A percentile compares a stretch with the other conserved stretches of the same genome.
phyloP scores from a whole-genome alignment of 2,888 invertebrate species.

The Nezara viridula region DNA sequence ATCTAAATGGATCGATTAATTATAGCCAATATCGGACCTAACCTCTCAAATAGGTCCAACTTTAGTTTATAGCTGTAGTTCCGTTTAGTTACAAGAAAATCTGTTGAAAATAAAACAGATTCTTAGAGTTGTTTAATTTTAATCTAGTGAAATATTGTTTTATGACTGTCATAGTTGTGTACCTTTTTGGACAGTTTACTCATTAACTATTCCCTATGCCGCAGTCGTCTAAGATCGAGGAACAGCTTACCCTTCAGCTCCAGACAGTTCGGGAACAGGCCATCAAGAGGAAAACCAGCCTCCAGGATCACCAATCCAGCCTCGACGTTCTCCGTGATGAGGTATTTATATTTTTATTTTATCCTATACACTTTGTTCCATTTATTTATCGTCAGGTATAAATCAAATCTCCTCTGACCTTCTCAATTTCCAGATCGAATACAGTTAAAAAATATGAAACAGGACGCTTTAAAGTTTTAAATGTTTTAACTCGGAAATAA shows the following conservation, averaged over 20 bases:
- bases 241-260: slow-evolving; percentile 84
- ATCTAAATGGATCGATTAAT: background rate
- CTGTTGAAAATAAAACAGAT: background rate
- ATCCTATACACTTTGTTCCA: background rate
- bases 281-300: slow-evolving; percentile 81
- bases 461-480: no score
- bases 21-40: background rate
- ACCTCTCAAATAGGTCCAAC: background rate
- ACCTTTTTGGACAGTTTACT: no score
- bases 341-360: slow-evolving; percentile 69
- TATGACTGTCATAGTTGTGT: background rate
- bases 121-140: background rate
- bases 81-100: background rate
- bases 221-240: slow-evolving; percentile 80
- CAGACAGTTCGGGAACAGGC: slow-evolving; percentile 88
- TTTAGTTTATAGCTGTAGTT: background rate
- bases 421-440: no score
- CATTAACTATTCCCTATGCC: background rate
- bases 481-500: no score
- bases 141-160: background rate
- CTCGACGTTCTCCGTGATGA: slow-evolving; percentile 90
- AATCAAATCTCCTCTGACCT: background rate
- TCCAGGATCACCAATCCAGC: slow-evolving; percentile 91
- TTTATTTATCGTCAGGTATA: background rate
- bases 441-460: no score